Base-by-base conservation (phyloP, 2,888 invertebrate genomes). In the Pristionchus arcanus region DNA sequence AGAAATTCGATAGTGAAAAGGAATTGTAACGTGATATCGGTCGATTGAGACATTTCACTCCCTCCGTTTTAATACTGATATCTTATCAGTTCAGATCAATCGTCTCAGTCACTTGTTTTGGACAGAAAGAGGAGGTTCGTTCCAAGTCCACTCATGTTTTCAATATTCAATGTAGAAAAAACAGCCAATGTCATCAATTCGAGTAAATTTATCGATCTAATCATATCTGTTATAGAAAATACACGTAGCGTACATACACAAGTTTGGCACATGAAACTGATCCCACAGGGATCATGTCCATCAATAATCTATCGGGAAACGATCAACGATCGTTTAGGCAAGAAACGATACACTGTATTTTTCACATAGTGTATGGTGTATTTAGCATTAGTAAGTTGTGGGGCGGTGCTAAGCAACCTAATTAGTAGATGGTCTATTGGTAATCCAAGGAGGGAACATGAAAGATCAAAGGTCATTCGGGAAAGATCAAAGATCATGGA, bases 61-160 rank as follows among this genome's bases (percentile, higher is more conserved):
- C 2, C 81, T 81, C n/a, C 49, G 28, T 77, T 77, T 42, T 21
- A 9, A 5, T 34, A 15, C 34, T 74, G 49, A 81, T 49, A 53
- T 81, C 81, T 81, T 81, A 81, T 81, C 81, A 81, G 81, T 81
- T n/a, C 49, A 81, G 21, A 77, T 77, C 77, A 34, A 28, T 74
- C 74, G 37, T 2, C 28, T 21, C 49, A 28, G 25, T 42, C 21
- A n/a, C 7, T 28, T 19, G 15, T 74, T 63, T 25, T 63, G n/a
- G 37, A 15, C 68, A 11, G 42, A 31, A 15, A 19, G 42, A 49
- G 42, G 42, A 49, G 5, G 42, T 49, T 49, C 42, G 42, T 49
- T 49, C 11, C 42, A 9, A 49, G 42, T 49, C 42, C 42, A 25
- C 53, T 11, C n/a, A 4, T 81, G 49, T 81, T 71, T 15, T 77